Conservation (phyloP, 2,113 vertebrate genomes). For the Burhinus bistriatus region DNA sequence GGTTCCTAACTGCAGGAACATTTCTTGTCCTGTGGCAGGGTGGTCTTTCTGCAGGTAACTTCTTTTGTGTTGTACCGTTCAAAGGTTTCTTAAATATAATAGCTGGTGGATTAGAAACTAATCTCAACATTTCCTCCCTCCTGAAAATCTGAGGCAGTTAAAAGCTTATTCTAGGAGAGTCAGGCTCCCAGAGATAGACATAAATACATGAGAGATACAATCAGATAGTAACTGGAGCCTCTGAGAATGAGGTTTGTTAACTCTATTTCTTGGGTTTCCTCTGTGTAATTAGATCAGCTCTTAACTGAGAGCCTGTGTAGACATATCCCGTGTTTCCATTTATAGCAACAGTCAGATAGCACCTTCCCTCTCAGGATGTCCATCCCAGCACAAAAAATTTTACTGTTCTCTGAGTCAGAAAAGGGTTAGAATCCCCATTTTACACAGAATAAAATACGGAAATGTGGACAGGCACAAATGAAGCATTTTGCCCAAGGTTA, state of each 20-base stretch:
- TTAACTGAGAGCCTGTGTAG: constrained; percentile 7
- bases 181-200: background rate
- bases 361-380: background rate
- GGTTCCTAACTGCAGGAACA: accelerated
- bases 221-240: constrained; percentile 33
- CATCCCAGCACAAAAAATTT: background rate
- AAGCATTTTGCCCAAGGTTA: background rate
- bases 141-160: background rate
- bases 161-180: background rate
- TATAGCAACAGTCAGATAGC: constrained; percentile 5
- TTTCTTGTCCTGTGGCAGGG: background rate
- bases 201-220: background rate
- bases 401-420: background rate
- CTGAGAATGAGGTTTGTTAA: constrained; percentile 36
- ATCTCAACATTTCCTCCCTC: background rate
- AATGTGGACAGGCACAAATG: background rate
- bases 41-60: background rate
- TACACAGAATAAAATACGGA: background rate
- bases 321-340: constrained; percentile 1
- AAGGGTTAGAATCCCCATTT: background rate
- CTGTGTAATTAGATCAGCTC: constrained; percentile 32
- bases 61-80: background rate
- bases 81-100: background rate
- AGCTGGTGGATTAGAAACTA: background rate
- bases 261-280: constrained; percentile 39